phyloP scores from a whole-genome alignment of 2,888 invertebrate species.

The Boloria selene region DNA sequence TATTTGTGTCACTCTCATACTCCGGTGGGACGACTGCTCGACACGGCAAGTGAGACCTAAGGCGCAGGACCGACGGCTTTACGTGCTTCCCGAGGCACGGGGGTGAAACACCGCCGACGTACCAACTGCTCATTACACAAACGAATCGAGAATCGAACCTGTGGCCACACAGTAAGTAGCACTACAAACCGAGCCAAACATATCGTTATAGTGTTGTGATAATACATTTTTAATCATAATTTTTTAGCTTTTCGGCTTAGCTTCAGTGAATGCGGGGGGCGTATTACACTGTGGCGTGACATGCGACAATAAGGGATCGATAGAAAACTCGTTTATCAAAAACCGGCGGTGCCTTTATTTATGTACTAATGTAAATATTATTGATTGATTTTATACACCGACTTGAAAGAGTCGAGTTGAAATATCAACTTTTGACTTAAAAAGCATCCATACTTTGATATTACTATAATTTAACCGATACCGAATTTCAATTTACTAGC shows the following conservation, averaged over 20 bases:
- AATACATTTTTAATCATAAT: constrained; percentile 5
- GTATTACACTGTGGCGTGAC: constrained; percentile 13
- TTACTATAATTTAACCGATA: too few relatives aligned
- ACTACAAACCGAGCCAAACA: background rate
- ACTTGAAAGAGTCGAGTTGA: background rate
- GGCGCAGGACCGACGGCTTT: too few relatives aligned
- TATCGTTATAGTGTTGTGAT: background rate
- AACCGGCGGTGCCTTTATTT: constrained; percentile 17
- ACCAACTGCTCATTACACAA: too few relatives aligned
- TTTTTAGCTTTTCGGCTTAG: background rate
- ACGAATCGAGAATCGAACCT: too few relatives aligned
- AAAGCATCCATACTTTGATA: too few relatives aligned
- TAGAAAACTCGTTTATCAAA: constrained; percentile 24
- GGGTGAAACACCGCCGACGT: too few relatives aligned
- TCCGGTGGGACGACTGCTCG: too few relatives aligned
- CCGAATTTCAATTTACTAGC: too few relatives aligned
- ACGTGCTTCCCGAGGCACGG: too few relatives aligned
- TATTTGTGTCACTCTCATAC: too few relatives aligned
- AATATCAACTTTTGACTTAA: background rate
- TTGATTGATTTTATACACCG: constrained; percentile 17
- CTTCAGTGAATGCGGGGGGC: constrained; percentile 5
- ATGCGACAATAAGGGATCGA: constrained; percentile 18
- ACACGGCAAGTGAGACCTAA: too few relatives aligned
- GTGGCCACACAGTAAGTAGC: too few relatives aligned
- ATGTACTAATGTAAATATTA: constrained; percentile 23